Evolutionary conservation across 2,888 invertebrate genomes (phyloP).

Genomic region (Pseudococcus longispinus): DNA sequence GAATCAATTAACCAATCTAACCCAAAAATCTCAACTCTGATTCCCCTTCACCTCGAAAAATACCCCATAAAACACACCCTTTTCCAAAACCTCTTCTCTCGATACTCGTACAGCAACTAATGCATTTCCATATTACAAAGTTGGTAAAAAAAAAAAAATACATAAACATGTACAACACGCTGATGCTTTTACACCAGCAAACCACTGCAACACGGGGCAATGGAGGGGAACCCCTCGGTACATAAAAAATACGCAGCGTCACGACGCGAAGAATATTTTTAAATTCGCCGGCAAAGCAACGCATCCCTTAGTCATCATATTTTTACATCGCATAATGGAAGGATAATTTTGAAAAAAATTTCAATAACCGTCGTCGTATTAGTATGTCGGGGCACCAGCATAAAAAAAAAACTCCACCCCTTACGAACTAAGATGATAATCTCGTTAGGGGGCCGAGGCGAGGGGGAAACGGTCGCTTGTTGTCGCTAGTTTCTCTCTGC

Average conservation of each 20-base stretch:
- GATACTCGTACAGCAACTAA: background rate
- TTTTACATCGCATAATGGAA: slow-evolving; percentile 16
- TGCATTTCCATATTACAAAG: background rate
- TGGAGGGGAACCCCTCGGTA: background rate
- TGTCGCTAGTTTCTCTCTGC: background rate
- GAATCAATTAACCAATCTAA: background rate
- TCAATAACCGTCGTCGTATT: slow-evolving; percentile 19
- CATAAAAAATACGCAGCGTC: slow-evolving; percentile 8
- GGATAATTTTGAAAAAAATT: slow-evolving; percentile 19
- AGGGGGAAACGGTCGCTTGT: background rate
- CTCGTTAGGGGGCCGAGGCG: background rate
- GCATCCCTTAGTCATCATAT: slow-evolving; percentile 25
- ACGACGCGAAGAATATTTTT: background rate
- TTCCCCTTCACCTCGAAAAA: background rate
- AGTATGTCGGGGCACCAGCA: background rate
- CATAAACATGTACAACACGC: background rate
- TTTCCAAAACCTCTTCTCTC: background rate
- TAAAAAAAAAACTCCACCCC: background rate
- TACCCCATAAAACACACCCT: background rate
- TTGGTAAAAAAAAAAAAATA: background rate
- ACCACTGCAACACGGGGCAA: background rate
- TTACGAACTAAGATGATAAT: background rate
- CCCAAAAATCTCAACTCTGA: background rate
- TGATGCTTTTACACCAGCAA: background rate
- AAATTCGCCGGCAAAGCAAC: background rate